Evolutionary conservation across 2,888 invertebrate species (phyloP).

Genomic region (Euproctis similis): DNA sequence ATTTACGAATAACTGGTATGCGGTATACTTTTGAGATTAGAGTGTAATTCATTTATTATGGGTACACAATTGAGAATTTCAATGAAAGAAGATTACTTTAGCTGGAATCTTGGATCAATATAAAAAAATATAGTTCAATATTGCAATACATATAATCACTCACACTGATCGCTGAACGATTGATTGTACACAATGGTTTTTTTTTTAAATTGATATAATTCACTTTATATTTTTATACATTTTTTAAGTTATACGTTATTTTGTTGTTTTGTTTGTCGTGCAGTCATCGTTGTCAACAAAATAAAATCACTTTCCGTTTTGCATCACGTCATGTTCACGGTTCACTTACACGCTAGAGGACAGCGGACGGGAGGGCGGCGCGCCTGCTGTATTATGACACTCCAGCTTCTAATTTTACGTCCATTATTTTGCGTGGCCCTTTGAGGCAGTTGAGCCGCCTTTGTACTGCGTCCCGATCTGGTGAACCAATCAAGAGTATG

Average conservation of each 20-base stretch:
- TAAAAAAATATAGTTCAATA: conserved; percentile 71
- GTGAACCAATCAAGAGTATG: no score
- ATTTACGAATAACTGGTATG: no score
- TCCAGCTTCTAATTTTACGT: conserved; percentile 68
- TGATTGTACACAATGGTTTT: conserved; percentile 47
- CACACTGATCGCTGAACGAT: conserved; percentile 52
- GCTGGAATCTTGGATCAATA: no score
- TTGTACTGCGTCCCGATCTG: conserved; percentile 98
- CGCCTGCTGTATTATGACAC: conserved; percentile 66
- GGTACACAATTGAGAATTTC: no score
- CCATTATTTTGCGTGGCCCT: conserved; percentile 68
- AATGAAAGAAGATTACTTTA: no score
- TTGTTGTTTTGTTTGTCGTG: conserved; percentile 40
- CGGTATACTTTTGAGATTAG: no score
- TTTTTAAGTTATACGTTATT: conserved; percentile 45
- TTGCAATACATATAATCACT: conserved; percentile 66
- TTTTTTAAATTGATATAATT: conserved; percentile 54
- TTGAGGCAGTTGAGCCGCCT: conserved; percentile 83
- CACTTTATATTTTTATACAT: conserved; percentile 62
- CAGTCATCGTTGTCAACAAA: conserved; percentile 62
- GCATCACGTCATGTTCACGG: conserved; percentile 45
- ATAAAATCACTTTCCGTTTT: conserved; percentile 72
- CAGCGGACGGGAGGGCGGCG: no score
- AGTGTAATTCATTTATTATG: no score
- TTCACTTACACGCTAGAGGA: no score